Conservation (phyloP, 1,140 invertebrate genomes). For the Mylabris phalerata region DNA sequence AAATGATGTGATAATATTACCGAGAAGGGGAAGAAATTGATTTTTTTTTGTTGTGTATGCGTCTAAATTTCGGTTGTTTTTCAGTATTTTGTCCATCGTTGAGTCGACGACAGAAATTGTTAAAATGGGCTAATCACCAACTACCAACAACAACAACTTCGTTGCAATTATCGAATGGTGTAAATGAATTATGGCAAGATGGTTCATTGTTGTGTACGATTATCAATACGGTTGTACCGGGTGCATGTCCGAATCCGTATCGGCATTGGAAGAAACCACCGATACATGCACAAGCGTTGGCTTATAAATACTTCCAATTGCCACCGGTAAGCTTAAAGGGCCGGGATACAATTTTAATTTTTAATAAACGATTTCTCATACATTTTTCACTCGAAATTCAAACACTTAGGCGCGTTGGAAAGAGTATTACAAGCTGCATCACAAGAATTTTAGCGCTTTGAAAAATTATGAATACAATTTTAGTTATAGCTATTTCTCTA, state of each 20-base stretch:
- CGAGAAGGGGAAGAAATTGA: background rate
- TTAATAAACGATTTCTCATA: too few species aligned
- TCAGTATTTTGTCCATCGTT: conserved; percentile 33
- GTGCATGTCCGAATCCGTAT: conserved; percentile 48
- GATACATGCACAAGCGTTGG: conserved; percentile 49
- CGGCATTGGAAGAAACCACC: conserved; percentile 46
- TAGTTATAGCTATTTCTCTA: too few species aligned
- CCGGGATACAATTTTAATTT: too few species aligned
- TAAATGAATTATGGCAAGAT: conserved; percentile 46
- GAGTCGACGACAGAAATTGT: conserved; percentile 28
- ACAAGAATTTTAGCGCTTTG: too few species aligned
- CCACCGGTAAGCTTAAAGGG: conserved; percentile 42
- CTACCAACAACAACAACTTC: conserved; percentile 25
- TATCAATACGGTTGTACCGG: conserved; percentile 48
- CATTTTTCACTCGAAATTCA: too few species aligned
- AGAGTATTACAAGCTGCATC: too few species aligned
- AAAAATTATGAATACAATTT: too few species aligned
- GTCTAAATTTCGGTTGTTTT: background rate
- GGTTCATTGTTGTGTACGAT: conserved; percentile 52
- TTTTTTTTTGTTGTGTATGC: background rate
- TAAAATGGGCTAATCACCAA: conserved; percentile 32
- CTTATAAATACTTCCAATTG: conserved; percentile 50
- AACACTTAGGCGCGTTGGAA: too few species aligned
- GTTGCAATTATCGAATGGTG: conserved; percentile 24
- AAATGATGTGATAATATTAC: background rate